Conservation (phyloP, 2,797 vertebrate species). For the Cuculus canorus region DNA sequence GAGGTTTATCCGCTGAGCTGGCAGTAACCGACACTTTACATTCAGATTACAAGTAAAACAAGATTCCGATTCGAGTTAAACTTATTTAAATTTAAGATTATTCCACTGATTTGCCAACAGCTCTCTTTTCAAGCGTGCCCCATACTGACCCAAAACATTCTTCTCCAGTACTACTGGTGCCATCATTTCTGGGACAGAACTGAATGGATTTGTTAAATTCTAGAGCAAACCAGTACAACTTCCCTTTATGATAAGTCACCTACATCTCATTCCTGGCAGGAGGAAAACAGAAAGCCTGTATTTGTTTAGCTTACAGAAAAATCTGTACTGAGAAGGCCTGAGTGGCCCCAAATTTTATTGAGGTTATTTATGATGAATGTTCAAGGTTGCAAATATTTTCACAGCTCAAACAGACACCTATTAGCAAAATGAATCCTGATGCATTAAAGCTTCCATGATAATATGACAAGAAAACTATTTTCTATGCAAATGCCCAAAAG, state of each 20-base stretch:
- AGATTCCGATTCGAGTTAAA: neutral
- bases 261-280: neutral
- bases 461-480: accelerated
- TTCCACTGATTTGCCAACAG: neutral
- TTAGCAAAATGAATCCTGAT: neutral
- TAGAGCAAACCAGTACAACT: neutral
- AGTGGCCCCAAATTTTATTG: neutral
- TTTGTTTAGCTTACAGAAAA: neutral
- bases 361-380: neutral
- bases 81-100: neutral
- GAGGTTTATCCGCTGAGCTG: neutral
- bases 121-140: neutral
- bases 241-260: neutral
- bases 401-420: neutral
- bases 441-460: neutral
- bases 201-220: neutral
- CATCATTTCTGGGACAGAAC: neutral
- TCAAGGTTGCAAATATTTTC: neutral
- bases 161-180: neutral
- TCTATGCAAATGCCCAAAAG: neutral
- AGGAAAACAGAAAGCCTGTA: neutral
- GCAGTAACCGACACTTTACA: neutral
- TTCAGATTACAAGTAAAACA: neutral
- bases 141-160: neutral
- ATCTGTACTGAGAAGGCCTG: neutral